Evolutionary conservation across 2,888 invertebrate species (phyloP).

Genomic region (Nymphalis polychloros): DNA sequence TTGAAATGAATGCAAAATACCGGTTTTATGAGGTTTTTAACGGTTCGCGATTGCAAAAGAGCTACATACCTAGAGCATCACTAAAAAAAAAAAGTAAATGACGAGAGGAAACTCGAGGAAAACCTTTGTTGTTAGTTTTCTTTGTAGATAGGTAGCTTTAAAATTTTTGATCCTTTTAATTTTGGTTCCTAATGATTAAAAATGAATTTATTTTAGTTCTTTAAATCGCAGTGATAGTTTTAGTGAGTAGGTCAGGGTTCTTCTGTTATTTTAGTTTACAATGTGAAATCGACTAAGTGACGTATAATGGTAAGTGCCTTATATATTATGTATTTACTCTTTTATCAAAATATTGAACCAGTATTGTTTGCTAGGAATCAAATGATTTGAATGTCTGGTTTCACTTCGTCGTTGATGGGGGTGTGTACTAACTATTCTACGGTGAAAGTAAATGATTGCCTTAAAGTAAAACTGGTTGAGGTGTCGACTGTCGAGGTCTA

Average conservation of each 20-base stretch:
- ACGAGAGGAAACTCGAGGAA: constrained; percentile 39
- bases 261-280: constrained; percentile 46
- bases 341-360: constrained; percentile 28
- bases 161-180: constrained; percentile 23
- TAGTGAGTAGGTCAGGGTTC: constrained; percentile 26
- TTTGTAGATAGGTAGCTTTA: constrained; percentile 35
- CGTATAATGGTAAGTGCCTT: constrained; percentile 59
- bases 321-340: constrained; percentile 29
- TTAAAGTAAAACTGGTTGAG: constrained; percentile 30
- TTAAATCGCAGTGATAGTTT: constrained; percentile 28
- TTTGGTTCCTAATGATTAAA: constrained; percentile 21
- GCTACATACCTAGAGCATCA: constrained; percentile 18
- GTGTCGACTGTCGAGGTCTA: constrained; percentile 14
- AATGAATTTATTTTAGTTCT: constrained; percentile 27
- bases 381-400: constrained; percentile 8
- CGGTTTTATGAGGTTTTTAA: constrained; percentile 8
- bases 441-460: constrained; percentile 36
- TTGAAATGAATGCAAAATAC: not conserved
- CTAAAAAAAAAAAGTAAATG: constrained; percentile 35
- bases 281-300: constrained; percentile 61
- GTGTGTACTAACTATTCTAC: constrained; percentile 5
- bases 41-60: constrained; percentile 18
- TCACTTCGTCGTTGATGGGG: constrained; percentile 4
- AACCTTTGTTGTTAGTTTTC: constrained; percentile 45
- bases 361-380: constrained; percentile 7